phyloP scores from a whole-genome alignment of 1,140 invertebrate species.

The Epicauta chinensis region DNA sequence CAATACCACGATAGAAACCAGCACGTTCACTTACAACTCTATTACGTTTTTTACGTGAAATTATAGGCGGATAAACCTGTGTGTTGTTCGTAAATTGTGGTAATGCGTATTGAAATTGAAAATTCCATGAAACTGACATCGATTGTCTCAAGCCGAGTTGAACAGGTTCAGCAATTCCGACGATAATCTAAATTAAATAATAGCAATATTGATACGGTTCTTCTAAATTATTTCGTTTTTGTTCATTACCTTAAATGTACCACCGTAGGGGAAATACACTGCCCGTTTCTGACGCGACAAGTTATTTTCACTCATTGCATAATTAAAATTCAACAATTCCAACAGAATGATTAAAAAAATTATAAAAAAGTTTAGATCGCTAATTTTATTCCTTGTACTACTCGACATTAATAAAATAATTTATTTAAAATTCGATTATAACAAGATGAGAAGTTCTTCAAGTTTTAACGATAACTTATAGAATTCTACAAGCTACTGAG shows the following conservation, averaged over 20 bases:
- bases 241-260: slow-evolving; percentile 11
- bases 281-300: neutral
- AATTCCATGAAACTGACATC: slow-evolving; percentile 28
- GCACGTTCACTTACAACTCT: slow-evolving; percentile 15
- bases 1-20: slow-evolving; percentile 20
- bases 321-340: too few relatives aligned
- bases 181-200: slow-evolving; percentile 20
- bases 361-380: neutral
- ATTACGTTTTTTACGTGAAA: slow-evolving; percentile 14
- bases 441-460: too few relatives aligned
- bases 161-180: slow-evolving; percentile 24
- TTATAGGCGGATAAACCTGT: slow-evolving; percentile 20
- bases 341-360: neutral
- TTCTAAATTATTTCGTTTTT: too few relatives aligned
- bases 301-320: neutral
- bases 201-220: neutral
- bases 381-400: too few relatives aligned
- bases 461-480: neutral
- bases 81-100: slow-evolving; percentile 13
- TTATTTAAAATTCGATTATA: neutral
- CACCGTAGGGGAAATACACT: slow-evolving; percentile 10
- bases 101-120: slow-evolving; percentile 27
- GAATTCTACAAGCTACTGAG: neutral
- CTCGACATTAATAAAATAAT: slow-evolving; percentile 1
- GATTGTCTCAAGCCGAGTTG: slow-evolving; percentile 23